Evolutionary conservation across 2,797 vertebrate genomes (phyloP), one percentile per base, ranked within the genome.

Genomic region (Craterocephalus amniculus): DNA sequence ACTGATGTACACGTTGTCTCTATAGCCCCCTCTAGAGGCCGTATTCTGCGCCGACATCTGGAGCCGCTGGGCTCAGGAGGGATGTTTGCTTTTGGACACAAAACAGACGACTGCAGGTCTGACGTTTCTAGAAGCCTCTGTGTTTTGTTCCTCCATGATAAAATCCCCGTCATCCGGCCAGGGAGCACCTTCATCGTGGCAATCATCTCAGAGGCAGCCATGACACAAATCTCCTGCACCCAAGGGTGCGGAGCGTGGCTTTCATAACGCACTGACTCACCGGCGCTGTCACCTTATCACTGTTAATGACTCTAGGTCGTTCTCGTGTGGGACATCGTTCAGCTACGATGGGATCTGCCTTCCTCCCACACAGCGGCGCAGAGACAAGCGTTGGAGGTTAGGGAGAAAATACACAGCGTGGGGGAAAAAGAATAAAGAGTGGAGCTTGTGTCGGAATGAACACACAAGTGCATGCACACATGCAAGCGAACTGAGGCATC

Each of bases 271-370:
- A 74, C 64, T 69, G 72, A 72, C 74, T 88, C 75, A 80, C 78
- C 88, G 76, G 57, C 60, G 13, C 81, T 79, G 74, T 83, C 85
- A 79, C 79, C 81, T 83, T 71, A 85, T 87, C 86, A 74, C 61
- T 66, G 86, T 75, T 84, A 83, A 89, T 70, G 74, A 81, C 75
- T 81, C 67, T 6, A 65, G 85, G 76, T 87, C 67, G 59, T 83
- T 66, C 79, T 72, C 2, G 38, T 82, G 79, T 35, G 74, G 81
- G 83, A 79, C 82, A 88, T 87, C 81, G 52, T 79, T 89, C 76
- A 84, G 76, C 71, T 14, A 18, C n/a, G 70, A 81, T 78, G 79
- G 74, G 76, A 80, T 84, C 67, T 6, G 63, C 74, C 58, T 81
- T 70, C 64, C 79, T 85, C 83, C 79, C 77, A 86, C 83, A 57